Evolutionary conservation across 2,888 invertebrate species (phyloP), one percentile per base, ranked within the genome.

Genomic region (Plagodis pulveraria): DNA sequence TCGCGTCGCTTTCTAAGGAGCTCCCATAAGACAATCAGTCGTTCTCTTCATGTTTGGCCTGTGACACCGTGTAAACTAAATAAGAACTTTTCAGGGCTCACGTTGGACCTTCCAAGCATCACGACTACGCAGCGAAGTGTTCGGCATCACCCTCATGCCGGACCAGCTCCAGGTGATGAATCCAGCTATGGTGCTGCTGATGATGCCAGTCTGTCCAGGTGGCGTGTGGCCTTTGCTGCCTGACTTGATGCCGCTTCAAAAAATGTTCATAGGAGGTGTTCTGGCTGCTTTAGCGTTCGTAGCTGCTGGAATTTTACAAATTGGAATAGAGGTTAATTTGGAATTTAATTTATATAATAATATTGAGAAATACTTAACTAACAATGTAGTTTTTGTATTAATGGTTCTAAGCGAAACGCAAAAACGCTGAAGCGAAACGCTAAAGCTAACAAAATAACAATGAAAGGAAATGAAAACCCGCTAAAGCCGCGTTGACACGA

Each of bases 161-260:
- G 97, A 97, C 77, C 97, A 97, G 86, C 94, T 97, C 88, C 96
- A 97, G 72, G 96, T 96, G 36, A 90, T 96, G 73, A 96, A 96
- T 81, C 96, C 96, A 0, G 93, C 95, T 0, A 92, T 96, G 80
- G 96, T 96, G 11, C 85, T 96, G 32, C 66, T 95, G 6, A 89
- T 96, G 79, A 96, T 96, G 52, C 96, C 96, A 0, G 71, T 95
- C 12, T 95, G 95, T 52, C 91, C 91, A 0, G 91, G 91, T 0
- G 91, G 91, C 0, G 82, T 80, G 0, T 91, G 89, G 81, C 86
- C 91, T 0, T 36, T 91, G 7, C 69, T 91, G 12, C 91, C 92
- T 0, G 86, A 90, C n/a, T 67, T 91, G 50, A 80, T 82, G 42
- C 95, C 96, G 0, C 84, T 97, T 46, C 95, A 96, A 71, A 94